phyloP scores from a whole-genome alignment of 2,797 vertebrate genomes.

The Sebastes itinus region DNA sequence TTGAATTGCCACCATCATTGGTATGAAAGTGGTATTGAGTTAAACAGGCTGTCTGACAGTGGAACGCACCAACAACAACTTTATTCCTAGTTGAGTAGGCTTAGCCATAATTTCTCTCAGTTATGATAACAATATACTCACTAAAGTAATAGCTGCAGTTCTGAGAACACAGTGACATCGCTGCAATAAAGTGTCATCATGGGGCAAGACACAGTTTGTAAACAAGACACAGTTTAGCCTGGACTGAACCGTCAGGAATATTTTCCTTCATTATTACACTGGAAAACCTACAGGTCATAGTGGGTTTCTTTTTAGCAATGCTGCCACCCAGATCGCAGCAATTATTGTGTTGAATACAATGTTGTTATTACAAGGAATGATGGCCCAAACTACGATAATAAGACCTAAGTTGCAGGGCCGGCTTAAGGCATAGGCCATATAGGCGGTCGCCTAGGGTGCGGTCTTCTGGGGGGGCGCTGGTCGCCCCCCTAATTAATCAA shows the following conservation, averaged over 20 bases:
- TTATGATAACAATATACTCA: too few relatives aligned
- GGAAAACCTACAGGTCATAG: background rate
- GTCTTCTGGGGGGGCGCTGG: too few relatives aligned
- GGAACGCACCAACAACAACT: background rate
- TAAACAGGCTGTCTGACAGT: background rate
- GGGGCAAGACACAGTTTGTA: background rate
- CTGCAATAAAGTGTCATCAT: background rate
- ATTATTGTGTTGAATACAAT: background rate
- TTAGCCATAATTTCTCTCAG: background rate
- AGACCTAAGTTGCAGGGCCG: fast-evolving
- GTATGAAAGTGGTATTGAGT: too few relatives aligned
- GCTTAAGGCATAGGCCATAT: too few relatives aligned
- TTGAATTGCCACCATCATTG: too few relatives aligned
- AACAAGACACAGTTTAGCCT: background rate
- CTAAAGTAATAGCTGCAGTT: background rate
- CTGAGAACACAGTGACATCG: background rate
- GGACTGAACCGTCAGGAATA: background rate
- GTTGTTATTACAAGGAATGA: background rate
- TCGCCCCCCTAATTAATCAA: too few relatives aligned
- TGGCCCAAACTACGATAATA: background rate
- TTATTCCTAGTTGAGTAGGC: background rate
- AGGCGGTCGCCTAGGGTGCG: fast-evolving
- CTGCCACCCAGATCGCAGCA: background rate
- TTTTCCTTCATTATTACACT: background rate
- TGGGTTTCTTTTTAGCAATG: background rate